Base-by-base conservation (phyloP, 2,888 invertebrate species). In the Euplexia lucipara region DNA sequence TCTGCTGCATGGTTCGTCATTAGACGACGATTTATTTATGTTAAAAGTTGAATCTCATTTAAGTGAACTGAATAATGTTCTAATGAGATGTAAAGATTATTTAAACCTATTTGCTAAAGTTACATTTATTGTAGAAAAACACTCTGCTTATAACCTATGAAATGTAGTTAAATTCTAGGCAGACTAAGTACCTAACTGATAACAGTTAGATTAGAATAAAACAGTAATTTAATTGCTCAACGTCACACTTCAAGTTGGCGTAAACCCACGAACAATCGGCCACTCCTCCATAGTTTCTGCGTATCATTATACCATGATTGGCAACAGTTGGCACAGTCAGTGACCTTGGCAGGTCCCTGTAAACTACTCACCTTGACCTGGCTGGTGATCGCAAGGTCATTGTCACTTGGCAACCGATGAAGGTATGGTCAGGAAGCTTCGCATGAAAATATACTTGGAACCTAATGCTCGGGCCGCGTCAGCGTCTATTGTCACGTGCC, bases 291-390 rank as follows among this genome's bases (percentile, higher is more conserved):
- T 52, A 78, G 73, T 60, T 42, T 57, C 32, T 75, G 69, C 69
- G 42, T 75, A 61, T 59, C 59, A 74, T 79, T 74, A 47, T 54
- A 22, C 61, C 52, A 68, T 70, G 78, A 76, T 83, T 81, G 81
- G 81, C 82, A 83, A 75, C 71, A 66, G 82, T 81, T 80, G 78
- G 83, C 84, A 81, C 60, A 69, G 76, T 60, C 48, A 65, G 70
- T 82, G 89, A 85, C 90, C 90, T 91, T 89, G 86, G 71, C 63
- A 70, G 75, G 70, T 79, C 80, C 80, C 82, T 81, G 78, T 80
- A 83, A 62, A 82, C 85, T 83, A 85, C 82, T 82, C 82, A 85
- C 88, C 90, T 87, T 89, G 88, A 90, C 90, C 91, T 86, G 73
- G 53, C 68, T 84, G 75, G 60, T 75, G 78, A 72, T 72, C 62